Conservation (phyloP, 2,797 vertebrate species). For the Triplophysa yarkandensis region DNA sequence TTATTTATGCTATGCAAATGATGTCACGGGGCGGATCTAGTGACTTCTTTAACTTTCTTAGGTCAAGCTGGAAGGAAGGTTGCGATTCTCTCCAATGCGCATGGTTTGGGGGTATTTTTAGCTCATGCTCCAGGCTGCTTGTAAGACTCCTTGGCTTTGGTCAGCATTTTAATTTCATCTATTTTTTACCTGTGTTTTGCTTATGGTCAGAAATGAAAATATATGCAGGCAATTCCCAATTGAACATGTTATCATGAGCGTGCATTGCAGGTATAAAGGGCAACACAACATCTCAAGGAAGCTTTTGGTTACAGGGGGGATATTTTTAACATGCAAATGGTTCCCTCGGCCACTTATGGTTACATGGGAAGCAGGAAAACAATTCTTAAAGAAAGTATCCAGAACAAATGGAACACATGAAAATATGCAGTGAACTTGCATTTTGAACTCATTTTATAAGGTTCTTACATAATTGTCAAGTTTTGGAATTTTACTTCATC, state of each 20-base stretch:
- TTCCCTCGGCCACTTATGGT: conserved; percentile 72
- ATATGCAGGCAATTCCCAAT: not conserved
- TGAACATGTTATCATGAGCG: not conserved
- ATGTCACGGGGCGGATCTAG: conserved; percentile 80
- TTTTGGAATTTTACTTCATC: not conserved
- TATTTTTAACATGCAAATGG: conserved; percentile 74
- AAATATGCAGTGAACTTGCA: not conserved
- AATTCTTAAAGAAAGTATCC: not conserved
- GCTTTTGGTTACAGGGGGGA: conserved; percentile 59
- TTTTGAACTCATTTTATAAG: no score
- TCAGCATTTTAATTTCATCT: conserved; percentile 60
- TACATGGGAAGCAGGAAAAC: conserved; percentile 51
- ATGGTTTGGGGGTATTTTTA: conserved; percentile 86
- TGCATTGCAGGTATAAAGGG: not conserved
- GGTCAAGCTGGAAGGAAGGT: conserved; percentile 88
- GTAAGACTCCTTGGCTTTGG: conserved; percentile 58
- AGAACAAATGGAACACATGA: not conserved
- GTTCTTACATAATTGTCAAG: no score
- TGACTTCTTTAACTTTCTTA: conserved; percentile 99
- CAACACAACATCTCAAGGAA: conserved; percentile 16
- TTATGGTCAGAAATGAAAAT: not conserved
- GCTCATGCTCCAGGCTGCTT: conserved; percentile 64
- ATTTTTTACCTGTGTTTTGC: not conserved
- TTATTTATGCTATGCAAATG: conserved; percentile 85
- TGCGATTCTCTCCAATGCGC: conserved; percentile 65